Evolutionary conservation across 2,797 vertebrate species (phyloP).

Genomic region (Arrhamphus sclerolepis): DNA sequence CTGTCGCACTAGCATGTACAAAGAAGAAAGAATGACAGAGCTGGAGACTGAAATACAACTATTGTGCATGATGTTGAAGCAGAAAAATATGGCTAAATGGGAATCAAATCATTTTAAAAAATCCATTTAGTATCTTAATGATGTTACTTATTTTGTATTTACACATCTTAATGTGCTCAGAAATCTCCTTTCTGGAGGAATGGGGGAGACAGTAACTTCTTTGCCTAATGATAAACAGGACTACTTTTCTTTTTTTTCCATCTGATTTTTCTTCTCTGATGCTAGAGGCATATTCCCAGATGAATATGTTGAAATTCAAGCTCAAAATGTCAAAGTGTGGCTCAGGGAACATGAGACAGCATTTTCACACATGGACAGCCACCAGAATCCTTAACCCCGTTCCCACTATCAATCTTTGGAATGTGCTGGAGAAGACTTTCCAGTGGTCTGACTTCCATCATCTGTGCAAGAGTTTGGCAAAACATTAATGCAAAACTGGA

Average conservation of each 20-base stretch:
- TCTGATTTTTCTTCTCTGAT: no score
- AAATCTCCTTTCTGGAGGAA: background rate
- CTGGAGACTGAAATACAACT: constrained; percentile 5
- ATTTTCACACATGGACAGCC: no score
- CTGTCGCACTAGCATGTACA: constrained; percentile 38
- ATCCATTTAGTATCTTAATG: background rate
- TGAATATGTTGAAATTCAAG: no score
- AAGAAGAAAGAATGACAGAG: constrained; percentile 2
- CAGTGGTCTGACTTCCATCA: no score
- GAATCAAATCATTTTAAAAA: constrained; percentile 2
- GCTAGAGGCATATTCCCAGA: no score
- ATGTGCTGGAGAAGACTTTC: no score
- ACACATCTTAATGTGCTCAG: background rate
- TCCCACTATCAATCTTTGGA: no score
- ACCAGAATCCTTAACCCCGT: no score
- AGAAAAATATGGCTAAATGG: background rate
- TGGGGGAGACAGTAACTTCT: background rate
- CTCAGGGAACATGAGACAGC: no score
- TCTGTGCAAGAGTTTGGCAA: no score
- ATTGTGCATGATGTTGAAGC: constrained; percentile 8
- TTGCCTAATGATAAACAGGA: background rate
- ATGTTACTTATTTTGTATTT: background rate
- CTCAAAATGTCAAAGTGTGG: no score
- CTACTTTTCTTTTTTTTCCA: constrained; percentile 1
- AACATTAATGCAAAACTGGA: no score